Conservation (phyloP, 2,113 vertebrate species). For the Orthonyx spaldingii region DNA sequence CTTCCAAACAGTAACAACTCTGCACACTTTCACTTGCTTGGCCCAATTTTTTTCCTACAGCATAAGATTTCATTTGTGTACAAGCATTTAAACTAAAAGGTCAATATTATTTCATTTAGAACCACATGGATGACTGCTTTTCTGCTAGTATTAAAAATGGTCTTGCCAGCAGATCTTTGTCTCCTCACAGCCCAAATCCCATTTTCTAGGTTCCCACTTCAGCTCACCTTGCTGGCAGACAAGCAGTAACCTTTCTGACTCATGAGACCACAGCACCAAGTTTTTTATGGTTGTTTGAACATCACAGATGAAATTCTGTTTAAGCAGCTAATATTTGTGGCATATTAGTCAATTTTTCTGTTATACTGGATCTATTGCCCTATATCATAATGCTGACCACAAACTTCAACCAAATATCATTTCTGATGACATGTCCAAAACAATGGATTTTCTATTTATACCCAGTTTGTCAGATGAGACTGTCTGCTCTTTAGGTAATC, state of each 20-base stretch:
- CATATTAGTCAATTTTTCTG: not conserved
- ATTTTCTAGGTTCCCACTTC: not conserved
- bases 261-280: not conserved
- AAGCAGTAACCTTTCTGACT: not conserved
- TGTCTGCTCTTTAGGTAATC: not conserved
- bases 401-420: not conserved
- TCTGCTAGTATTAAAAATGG: not conserved
- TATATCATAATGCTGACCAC: not conserved
- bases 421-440: not conserved
- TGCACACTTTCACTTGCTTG: not conserved
- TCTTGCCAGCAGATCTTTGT: not conserved
- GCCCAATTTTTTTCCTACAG: not conserved
- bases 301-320: not conserved
- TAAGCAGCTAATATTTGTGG: not conserved
- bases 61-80: not conserved
- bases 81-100: not conserved
- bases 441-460: not conserved
- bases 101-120: not conserved
- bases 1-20: not conserved
- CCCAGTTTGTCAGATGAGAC: not conserved
- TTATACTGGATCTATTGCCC: not conserved
- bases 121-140: not conserved
- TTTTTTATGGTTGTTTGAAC: slow-evolving; percentile 1
- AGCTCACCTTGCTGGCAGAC: not conserved
- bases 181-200: not conserved